Conservation (phyloP, 2,888 invertebrate species). For the Athalia cordata region DNA sequence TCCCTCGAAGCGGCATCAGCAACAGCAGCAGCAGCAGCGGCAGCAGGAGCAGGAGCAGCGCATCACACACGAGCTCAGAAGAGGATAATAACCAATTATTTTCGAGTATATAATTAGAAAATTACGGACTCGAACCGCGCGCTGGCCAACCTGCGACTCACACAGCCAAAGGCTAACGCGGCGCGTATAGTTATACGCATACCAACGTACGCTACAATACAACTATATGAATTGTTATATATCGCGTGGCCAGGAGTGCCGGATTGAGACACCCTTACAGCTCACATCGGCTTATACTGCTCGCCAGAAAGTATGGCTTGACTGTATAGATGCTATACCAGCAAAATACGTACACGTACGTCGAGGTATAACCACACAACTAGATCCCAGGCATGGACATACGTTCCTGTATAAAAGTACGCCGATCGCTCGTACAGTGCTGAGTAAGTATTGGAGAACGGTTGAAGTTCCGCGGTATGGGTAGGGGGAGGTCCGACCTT, state of each 20-base stretch:
- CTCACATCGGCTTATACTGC: constrained; percentile 9
- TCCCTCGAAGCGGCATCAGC: background rate
- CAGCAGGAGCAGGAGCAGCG: constrained; percentile 40
- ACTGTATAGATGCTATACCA: background rate
- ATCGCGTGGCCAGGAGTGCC: constrained; percentile 37
- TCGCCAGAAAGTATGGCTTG: constrained; percentile 26
- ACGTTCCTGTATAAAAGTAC: constrained; percentile 10
- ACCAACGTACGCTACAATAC: background rate
- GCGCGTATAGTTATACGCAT: background rate
- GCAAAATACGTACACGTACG: background rate
- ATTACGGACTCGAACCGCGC: constrained; percentile 67
- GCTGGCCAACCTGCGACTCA: constrained; percentile 50
- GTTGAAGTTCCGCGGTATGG: constrained; percentile 53
- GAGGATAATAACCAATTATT: constrained; percentile 72
- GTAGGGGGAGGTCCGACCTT: constrained; percentile 69
- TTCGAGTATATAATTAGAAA: constrained; percentile 72
- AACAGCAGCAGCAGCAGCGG: constrained; percentile 5
- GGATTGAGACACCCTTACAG: constrained; percentile 44
- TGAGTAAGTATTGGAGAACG: constrained; percentile 32
- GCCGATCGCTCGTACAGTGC: constrained; percentile 23
- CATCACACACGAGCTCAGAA: constrained; percentile 59
- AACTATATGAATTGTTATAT: constrained; percentile 5
- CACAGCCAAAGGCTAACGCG: constrained; percentile 52
- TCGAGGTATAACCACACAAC: constrained; percentile 3
- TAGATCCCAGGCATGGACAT: background rate